These are phyloP conservation scores for Corella eumyota DNA, from an alignment of 23 tunicate species.

Conservation along the genomic window DNA sequence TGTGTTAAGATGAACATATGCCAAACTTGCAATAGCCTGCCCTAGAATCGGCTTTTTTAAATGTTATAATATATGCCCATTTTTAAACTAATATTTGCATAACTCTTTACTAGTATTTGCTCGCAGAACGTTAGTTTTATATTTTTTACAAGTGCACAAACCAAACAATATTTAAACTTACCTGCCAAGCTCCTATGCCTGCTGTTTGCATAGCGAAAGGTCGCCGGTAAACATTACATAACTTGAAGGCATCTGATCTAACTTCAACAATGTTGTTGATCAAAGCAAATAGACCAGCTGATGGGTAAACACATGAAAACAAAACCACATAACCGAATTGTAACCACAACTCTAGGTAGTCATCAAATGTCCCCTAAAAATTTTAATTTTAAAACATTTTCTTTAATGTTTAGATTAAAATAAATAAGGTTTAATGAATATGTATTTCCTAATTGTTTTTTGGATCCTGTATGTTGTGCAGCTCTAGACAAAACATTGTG, in stretches of 20 bases:
- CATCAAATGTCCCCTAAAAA: constrained; percentile 75
- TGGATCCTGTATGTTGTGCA: no score
- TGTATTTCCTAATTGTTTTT: no score
- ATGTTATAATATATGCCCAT: no score
- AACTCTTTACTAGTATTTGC: background rate
- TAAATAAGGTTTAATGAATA: no score
- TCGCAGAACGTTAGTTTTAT: background rate
- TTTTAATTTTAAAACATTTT: no score
- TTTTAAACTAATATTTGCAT: no score
- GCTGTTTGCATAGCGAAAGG: constrained; percentile 26
- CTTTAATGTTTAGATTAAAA: no score
- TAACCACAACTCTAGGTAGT: constrained; percentile 70
- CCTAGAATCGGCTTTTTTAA: no score
- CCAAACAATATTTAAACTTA: background rate
- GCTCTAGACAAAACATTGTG: no score
- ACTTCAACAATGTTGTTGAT: constrained; percentile 50
- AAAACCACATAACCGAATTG: constrained; percentile 79
- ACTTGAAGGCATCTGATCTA: constrained; percentile 48
- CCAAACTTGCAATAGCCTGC: no score
- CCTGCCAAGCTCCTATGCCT: constrained; percentile 61
- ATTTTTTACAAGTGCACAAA: background rate
- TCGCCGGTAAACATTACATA: constrained; percentile 39
- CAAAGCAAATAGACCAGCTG: constrained; percentile 44
- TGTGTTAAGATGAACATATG: no score
- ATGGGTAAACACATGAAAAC: constrained; percentile 50